Evolutionary conservation across 1,140 invertebrate genomes (phyloP), one percentile per base, ranked within the genome.

Genomic region (Rhizoglyphus robini): DNA sequence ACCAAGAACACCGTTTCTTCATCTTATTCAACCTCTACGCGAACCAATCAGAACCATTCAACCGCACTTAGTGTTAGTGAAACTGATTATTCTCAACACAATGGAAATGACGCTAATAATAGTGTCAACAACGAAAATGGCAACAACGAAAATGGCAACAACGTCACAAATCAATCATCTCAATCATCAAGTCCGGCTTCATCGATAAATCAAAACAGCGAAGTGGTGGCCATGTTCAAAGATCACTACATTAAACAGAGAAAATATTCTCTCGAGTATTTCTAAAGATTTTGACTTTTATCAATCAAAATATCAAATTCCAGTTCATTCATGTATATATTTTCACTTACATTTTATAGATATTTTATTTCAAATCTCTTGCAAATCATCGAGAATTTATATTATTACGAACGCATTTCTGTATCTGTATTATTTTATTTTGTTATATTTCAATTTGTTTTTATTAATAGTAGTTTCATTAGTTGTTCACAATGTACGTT

Each of bases 1-100:
- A 60, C 15, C 15, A 34, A 60, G 8, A 34, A 60, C 58, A 60
- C 27, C 58, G 27, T 60, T n/a, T 34, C 27, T 32, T 54, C 51
- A 23, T 5, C 51, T 32, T 54, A 54, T 32, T 8, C 51, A 23
- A 54, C 51, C 8, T 54, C 51, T 11, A 54, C 51, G 5, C 51
- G 51, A 54, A 54, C 51, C 8, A 8, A 8, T 5, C 8, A 8
- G 5, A 32, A 25, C 51, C 8, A 15, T 54, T 54, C 51, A 23
- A 54, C 8, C 23, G 20, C 8, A 5, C 8, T 11, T 20, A 54
- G 51, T 54, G 51, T 8, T 54, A 20, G 51, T 54, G 15, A n/a
- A n/a, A n/a, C n/a, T n/a, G n/a, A n/a, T n/a, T n/a, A n/a, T n/a
- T n/a, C n/a, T n/a, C n/a, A n/a, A n/a, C n/a, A 27, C 3, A 2